Evolutionary conservation across 1,140 invertebrate genomes (phyloP).

Genomic region (Scaptodrosophila lebanonensis): DNA sequence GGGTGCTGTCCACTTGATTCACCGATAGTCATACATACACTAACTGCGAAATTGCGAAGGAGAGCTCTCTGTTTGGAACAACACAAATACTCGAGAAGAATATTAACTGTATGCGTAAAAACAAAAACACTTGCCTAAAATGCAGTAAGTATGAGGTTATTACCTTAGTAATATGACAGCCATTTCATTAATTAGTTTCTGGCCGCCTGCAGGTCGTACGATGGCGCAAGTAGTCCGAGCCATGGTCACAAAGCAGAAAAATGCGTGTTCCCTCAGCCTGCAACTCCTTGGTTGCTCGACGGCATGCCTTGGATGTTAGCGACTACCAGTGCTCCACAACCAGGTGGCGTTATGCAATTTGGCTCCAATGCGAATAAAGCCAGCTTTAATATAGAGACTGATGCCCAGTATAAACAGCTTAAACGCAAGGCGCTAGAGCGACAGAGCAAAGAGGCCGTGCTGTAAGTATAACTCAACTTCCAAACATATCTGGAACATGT

Average conservation of each 20-base stretch:
- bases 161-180: no score
- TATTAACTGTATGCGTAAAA: background rate
- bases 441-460: conserved; percentile 32
- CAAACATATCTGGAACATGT: background rate
- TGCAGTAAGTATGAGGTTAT: conserved; percentile 37
- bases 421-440: conserved; percentile 55
- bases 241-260: conserved; percentile 25
- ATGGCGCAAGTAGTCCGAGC: conserved; percentile 8
- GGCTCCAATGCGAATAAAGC: conserved; percentile 32
- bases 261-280: conserved; percentile 30
- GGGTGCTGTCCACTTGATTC: no score
- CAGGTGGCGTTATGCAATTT: conserved; percentile 63
- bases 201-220: conserved; percentile 28
- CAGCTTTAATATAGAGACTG: conserved; percentile 23
- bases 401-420: conserved; percentile 44
- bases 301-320: conserved; percentile 59
- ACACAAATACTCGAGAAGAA: background rate
- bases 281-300: conserved; percentile 45
- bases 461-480: conserved; percentile 26
- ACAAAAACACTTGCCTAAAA: conserved; percentile 5
- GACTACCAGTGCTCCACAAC: conserved; percentile 47
- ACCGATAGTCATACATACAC: background rate
- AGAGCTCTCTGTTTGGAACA: background rate
- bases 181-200: background rate
- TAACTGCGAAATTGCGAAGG: conserved; percentile 17